Conservation (phyloP, 2,797 vertebrate species). For the Denticeps clupeoides region DNA sequence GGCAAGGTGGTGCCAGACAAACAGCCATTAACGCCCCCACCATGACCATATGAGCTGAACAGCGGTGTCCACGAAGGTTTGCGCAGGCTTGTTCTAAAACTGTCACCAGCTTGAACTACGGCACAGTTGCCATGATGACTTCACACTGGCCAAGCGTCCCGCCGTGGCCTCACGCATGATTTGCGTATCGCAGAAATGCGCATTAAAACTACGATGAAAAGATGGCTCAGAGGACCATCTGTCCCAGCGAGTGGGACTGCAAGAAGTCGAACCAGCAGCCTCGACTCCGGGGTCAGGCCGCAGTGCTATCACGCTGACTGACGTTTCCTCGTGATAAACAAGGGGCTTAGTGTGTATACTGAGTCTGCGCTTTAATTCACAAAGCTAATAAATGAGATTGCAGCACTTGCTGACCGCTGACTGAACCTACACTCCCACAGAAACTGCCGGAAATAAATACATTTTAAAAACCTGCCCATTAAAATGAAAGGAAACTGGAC, state of each 20-base stretch:
- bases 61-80: not conserved
- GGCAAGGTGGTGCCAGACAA: constrained; percentile 1
- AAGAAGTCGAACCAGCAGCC: constrained; percentile 4
- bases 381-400: too few relatives aligned
- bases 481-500: too few relatives aligned
- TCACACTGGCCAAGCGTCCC: not conserved
- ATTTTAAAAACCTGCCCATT: too few relatives aligned
- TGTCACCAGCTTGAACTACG: not conserved
- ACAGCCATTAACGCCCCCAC: not conserved
- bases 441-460: too few relatives aligned
- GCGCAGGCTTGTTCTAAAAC: not conserved
- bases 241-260: constrained; percentile 2
- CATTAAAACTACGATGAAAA: not conserved
- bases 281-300: constrained; percentile 6
- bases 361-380: not conserved
- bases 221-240: not conserved
- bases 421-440: too few relatives aligned
- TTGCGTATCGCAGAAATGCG: constrained; percentile 11
- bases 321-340: constrained; percentile 1
- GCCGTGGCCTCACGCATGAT: not conserved
- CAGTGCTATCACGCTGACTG: constrained; percentile 1
- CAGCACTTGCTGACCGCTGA: too few relatives aligned
- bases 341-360: not conserved
- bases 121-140: not conserved
- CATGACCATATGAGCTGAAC: not conserved